These are phyloP conservation scores for Pterobdella sp. DNA, from an alignment of 2,888 invertebrate genomes.

Conservation along the genomic window DNA sequence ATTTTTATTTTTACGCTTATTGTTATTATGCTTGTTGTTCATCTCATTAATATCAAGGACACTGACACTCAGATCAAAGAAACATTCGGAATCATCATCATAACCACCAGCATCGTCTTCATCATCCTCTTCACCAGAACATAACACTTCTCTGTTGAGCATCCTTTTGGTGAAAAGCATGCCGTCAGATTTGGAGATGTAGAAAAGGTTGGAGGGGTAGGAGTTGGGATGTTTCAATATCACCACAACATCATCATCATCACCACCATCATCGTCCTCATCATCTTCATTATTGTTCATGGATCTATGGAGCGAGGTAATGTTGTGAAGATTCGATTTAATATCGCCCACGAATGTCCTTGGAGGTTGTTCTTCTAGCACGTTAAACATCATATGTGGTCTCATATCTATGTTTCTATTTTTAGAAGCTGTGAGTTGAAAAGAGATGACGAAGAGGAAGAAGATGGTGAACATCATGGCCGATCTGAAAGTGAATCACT, in stretches of 20 bases:
- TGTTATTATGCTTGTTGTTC: constrained; percentile 1
- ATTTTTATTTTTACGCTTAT: background rate
- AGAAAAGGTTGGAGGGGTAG: constrained; percentile 11
- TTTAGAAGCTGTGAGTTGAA: no score
- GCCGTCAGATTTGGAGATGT: background rate
- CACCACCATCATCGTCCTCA: background rate
- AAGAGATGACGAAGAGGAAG: no score
- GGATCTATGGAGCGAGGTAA: background rate
- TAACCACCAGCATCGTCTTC: background rate
- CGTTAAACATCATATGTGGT: background rate
- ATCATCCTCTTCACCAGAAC: background rate
- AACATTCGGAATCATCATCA: background rate
- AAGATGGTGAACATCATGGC: no score
- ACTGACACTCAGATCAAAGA: background rate
- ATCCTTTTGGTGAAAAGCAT: constrained; percentile 4
- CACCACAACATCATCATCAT: background rate
- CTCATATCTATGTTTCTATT: background rate
- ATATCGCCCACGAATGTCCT: constrained; percentile 21
- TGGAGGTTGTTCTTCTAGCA: constrained; percentile 20
- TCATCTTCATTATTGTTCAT: background rate
- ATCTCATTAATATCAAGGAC: background rate
- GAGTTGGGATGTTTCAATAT: constrained; percentile 13
- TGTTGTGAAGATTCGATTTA: background rate
- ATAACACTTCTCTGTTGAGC: constrained; percentile 19
- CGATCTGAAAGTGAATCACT: no score